Percentiles rank a stretch among this genome's conserved stretches.
phyloP scores from a whole-genome alignment of 2,888 invertebrate species.

The Odontocerum albicorne region DNA sequence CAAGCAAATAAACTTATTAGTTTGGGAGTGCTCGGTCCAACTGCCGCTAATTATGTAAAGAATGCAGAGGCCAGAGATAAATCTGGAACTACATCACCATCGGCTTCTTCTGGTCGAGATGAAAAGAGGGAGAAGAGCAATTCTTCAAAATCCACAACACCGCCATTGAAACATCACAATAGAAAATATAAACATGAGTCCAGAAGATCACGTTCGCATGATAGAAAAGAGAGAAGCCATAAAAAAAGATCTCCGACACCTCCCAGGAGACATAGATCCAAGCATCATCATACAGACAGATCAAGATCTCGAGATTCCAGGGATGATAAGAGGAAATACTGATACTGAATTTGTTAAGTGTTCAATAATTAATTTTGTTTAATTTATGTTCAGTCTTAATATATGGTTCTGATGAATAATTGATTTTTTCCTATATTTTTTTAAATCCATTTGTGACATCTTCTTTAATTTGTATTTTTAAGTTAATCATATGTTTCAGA shows the following conservation, averaged over 20 bases:
- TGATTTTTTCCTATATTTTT: too few species aligned
- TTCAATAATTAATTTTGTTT: too few species aligned
- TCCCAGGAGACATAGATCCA: constrained; percentile 28
- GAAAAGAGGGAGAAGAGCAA: constrained; percentile 52
- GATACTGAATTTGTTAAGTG: too few species aligned
- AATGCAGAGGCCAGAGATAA: constrained; percentile 49
- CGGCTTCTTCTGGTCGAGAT: constrained; percentile 51
- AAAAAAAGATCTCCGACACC: constrained; percentile 53
- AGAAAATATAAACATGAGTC: constrained; percentile 52
- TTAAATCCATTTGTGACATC: too few species aligned
- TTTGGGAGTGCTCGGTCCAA: constrained; percentile 43
- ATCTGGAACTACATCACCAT: constrained; percentile 48
- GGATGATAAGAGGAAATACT: constrained; percentile 40
- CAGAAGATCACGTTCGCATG: constrained; percentile 53
- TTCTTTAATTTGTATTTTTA: too few species aligned
- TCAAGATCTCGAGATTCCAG: constrained; percentile 46
- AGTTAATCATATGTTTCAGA: too few species aligned
- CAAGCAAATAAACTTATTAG: constrained; percentile 51
- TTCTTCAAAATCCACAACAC: constrained; percentile 56
- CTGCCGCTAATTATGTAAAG: constrained; percentile 41
- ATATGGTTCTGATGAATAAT: too few species aligned
- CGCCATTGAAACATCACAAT: constrained; percentile 54
- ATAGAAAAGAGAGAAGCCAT: constrained; percentile 52
- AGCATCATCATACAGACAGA: constrained; percentile 42
- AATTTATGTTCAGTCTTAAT: too few species aligned